phyloP scores from a whole-genome alignment of 2,888 invertebrate species.

The Pachydiplax longipennis region DNA sequence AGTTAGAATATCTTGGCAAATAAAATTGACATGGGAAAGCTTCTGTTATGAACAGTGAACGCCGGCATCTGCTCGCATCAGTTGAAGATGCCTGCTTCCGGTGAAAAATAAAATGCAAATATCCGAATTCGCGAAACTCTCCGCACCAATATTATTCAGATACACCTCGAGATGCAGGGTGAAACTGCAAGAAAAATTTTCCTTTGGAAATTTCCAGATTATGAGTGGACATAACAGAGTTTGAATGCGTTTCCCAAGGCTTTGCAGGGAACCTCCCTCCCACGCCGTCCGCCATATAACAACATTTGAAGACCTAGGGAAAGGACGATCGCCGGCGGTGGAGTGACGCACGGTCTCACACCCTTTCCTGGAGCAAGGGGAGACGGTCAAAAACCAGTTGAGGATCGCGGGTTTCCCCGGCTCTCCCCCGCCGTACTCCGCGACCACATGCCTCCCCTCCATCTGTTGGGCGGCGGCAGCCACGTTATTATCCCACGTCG shows the following conservation, averaged over 20 bases:
- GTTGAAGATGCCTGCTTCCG: no score
- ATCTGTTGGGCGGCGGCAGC: not conserved
- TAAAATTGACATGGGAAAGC: no score
- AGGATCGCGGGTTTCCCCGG: not conserved
- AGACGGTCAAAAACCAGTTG: constrained; percentile 2
- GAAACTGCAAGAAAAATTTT: no score
- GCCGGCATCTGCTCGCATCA: no score
- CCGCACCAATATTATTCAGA: not conserved
- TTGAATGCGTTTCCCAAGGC: not conserved
- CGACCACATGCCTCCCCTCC: not conserved
- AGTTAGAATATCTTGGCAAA: no score
- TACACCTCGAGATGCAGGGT: not conserved
- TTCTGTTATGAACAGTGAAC: no score
- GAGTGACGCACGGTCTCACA: not conserved
- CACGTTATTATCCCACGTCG: not conserved
- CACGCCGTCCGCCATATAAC: not conserved
- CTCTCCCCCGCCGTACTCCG: not conserved
- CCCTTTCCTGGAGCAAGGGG: not conserved
- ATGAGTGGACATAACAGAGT: not conserved
- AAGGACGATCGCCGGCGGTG: not conserved
- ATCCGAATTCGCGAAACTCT: no score
- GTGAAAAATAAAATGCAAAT: no score
- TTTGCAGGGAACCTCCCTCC: not conserved
- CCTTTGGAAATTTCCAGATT: not conserved
- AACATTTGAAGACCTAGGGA: constrained; percentile 12